These are phyloP conservation scores for Oxyscelio sp. DNA, from an alignment of 2,888 invertebrate species.

Conservation along the genomic window DNA sequence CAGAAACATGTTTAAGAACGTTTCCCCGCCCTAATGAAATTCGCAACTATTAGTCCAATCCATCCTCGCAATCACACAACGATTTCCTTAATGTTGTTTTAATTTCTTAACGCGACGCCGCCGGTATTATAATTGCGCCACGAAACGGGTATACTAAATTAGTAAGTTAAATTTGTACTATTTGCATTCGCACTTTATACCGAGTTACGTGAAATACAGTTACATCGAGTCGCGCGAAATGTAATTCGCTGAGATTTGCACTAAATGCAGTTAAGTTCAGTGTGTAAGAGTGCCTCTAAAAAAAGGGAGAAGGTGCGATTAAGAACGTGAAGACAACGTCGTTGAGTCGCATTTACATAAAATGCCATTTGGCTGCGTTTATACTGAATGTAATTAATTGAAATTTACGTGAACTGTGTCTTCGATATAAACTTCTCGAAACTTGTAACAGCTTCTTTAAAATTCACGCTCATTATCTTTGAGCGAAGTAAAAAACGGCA, in stretches of 20 bases:
- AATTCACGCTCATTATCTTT: conserved; percentile 38
- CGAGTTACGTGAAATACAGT: conserved; percentile 31
- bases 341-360: conserved; percentile 20
- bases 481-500: no score
- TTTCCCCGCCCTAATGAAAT: conserved; percentile 40
- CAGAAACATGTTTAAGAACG: conserved; percentile 8
- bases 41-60: conserved; percentile 39
- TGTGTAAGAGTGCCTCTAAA: no score
- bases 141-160: conserved; percentile 49
- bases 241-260: conserved; percentile 47
- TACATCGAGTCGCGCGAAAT: conserved; percentile 42
- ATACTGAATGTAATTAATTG: conserved; percentile 43
- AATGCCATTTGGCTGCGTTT: conserved; percentile 34
- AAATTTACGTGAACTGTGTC: conserved; percentile 29
- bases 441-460: conserved; percentile 51
- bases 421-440: conserved; percentile 30
- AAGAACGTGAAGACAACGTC: conserved; percentile 10
- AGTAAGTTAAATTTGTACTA: conserved; percentile 63
- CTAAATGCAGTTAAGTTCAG: conserved; percentile 53
- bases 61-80: conserved; percentile 43
- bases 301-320: not conserved
- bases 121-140: conserved; percentile 49
- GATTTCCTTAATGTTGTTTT: conserved; percentile 59
- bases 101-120: conserved; percentile 40
- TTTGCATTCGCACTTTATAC: conserved; percentile 61